Conservation (phyloP, 1,140 invertebrate species). For the Neoseiulus cucumeris region DNA sequence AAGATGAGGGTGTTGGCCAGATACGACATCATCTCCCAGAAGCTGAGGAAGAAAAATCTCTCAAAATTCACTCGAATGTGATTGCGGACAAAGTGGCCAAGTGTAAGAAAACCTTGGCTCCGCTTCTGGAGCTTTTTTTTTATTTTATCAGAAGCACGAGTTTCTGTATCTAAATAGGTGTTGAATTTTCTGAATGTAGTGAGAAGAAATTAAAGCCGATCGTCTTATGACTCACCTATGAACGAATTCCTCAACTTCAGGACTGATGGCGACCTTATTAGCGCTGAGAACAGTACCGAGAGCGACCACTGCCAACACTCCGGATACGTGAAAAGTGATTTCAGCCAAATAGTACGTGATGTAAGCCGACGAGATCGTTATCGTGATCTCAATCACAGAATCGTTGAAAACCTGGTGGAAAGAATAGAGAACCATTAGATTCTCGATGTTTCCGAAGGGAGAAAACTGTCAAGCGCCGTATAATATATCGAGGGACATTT, state of each 20-base stretch:
- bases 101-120: neutral
- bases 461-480: no score
- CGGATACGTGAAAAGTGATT: conserved; percentile 27
- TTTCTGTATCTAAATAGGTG: no score
- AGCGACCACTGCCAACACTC: conserved; percentile 30
- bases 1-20: conserved; percentile 33
- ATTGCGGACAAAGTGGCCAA: neutral
- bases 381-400: conserved; percentile 28
- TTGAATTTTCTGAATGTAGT: no score
- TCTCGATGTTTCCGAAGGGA: no score
- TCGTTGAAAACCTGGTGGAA: conserved; percentile 26
- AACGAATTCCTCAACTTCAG: conserved; percentile 28
- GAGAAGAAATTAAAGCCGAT: no score
- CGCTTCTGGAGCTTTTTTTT: conserved; percentile 4
- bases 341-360: conserved; percentile 30
- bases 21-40: conserved; percentile 32
- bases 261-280: conserved; percentile 29
- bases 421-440: no score
- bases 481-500: no score
- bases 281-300: conserved; percentile 27
- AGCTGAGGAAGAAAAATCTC: conserved; percentile 20
- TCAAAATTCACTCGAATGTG: neutral
- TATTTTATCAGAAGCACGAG: neutral
- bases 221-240: conserved; percentile 24
- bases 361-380: conserved; percentile 30